phyloP scores from a whole-genome alignment of 2,113 vertebrate genomes.

The Oenanthe melanoleuca region DNA sequence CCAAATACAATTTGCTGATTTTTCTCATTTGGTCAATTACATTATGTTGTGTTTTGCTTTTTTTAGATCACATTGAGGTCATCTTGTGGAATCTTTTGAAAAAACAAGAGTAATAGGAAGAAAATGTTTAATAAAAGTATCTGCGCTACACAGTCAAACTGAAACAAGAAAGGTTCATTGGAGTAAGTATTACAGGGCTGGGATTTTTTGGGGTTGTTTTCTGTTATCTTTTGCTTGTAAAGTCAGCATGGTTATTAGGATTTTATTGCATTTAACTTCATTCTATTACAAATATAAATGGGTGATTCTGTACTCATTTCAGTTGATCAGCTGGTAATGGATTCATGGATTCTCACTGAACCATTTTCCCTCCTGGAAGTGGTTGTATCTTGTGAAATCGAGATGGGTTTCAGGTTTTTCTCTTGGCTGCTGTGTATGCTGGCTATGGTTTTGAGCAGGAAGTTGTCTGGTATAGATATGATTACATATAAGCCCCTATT shows the following conservation, averaged over 20 bases:
- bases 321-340: not conserved
- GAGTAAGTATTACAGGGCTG: slow-evolving; percentile 6
- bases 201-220: fast-evolving
- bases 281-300: not conserved
- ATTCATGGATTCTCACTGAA: not conserved
- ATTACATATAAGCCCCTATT: not conserved
- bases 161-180: not conserved
- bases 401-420: not conserved
- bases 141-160: not conserved
- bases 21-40: not conserved
- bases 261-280: not conserved
- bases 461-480: not conserved
- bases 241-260: not conserved
- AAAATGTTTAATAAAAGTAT: slow-evolving; percentile 16
- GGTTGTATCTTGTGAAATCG: not conserved
- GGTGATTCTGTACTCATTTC: not conserved
- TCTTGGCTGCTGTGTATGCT: not conserved
- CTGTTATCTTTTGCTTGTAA: not conserved
- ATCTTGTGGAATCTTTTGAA: not conserved
- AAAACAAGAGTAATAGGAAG: not conserved
- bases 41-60: not conserved
- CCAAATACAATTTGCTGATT: not conserved
- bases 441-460: not conserved
- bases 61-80: not conserved
- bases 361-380: not conserved